Conservation (phyloP, 2,797 vertebrate species). For the Glyptemys insculpta region DNA sequence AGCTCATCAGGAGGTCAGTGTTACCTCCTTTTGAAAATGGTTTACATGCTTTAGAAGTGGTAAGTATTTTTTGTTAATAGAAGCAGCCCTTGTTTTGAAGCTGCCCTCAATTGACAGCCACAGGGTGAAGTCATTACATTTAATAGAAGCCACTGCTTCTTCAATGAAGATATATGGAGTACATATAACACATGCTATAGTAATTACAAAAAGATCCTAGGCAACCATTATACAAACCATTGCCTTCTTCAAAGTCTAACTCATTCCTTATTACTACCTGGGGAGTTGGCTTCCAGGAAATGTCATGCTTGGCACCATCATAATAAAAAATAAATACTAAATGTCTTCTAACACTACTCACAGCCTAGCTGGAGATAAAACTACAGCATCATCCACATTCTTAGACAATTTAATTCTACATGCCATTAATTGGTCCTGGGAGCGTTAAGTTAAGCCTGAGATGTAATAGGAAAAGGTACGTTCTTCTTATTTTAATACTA, state of each 20-base stretch:
- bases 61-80: accelerated
- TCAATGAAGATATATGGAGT: neutral
- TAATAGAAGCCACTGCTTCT: constrained; percentile 8
- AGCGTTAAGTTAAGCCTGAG: neutral
- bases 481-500: accelerated
- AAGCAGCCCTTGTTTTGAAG: constrained; percentile 40
- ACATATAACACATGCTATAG: neutral
- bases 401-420: neutral
- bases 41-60: neutral
- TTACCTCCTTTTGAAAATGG: constrained; percentile 1
- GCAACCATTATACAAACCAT: constrained; percentile 7
- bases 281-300: constrained; percentile 51
- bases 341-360: neutral
- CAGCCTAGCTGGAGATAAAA: constrained; percentile 31
- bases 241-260: constrained; percentile 27
- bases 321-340: constrained; percentile 29
- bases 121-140: constrained; percentile 14
- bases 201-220: constrained; percentile 8
- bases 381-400: neutral
- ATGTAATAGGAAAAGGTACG: neutral
- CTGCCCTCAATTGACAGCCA: neutral
- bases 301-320: neutral
- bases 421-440: neutral
- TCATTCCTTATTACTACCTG: constrained; percentile 1
- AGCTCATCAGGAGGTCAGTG: neutral